Evolutionary conservation across 2,113 vertebrate genomes (phyloP).

Genomic region (Suricata suricatta): DNA sequence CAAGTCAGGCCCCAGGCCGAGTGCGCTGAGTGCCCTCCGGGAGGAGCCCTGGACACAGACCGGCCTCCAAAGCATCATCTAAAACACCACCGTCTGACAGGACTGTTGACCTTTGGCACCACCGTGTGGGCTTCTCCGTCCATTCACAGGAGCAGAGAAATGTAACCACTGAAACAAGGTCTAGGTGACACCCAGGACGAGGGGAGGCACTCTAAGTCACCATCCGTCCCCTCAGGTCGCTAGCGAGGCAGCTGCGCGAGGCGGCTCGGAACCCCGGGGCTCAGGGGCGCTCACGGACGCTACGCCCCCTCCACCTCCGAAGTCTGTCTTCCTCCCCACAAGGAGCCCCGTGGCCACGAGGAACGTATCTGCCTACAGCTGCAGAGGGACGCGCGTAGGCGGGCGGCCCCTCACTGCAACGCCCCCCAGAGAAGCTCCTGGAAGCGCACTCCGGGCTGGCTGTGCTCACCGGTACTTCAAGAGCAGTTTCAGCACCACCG

Average conservation of each 20-base stretch:
- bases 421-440: neutral
- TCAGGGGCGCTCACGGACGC: too few species aligned
- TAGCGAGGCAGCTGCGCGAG: rapidly evolving
- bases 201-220: too few species aligned
- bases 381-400: too few species aligned
- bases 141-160: neutral
- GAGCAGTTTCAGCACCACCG: slow-evolving; percentile 94
- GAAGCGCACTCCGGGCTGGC: too few species aligned
- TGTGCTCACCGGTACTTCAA: slow-evolving; percentile 93
- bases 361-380: rapidly evolving
- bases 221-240: neutral
- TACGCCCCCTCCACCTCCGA: rapidly evolving
- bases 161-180: neutral
- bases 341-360: rapidly evolving
- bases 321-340: neutral
- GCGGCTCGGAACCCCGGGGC: rapidly evolving
- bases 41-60: neutral
- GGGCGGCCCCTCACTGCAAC: neutral
- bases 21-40: neutral
- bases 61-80: neutral
- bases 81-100: neutral
- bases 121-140: neutral
- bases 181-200: neutral
- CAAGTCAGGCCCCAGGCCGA: neutral
- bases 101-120: neutral